Evolutionary conservation across 2,113 vertebrate genomes (phyloP), one percentile per base, ranked within the genome.

Genomic region (Sterna hirundo): DNA sequence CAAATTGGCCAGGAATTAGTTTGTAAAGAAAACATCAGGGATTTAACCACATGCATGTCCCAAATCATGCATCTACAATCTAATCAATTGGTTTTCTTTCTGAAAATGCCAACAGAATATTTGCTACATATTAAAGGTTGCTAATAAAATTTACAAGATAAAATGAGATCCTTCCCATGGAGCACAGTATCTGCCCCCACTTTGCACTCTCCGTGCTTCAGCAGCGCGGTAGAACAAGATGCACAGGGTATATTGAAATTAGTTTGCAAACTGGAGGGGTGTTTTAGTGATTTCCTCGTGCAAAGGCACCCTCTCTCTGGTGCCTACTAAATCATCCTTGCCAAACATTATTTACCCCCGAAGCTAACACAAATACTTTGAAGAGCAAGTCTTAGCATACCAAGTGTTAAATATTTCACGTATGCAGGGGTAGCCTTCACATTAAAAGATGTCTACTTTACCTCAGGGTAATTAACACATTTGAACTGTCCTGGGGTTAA

Each of bases 401-500:
- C 91, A 97, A 96, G 96, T 84, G 95, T 96, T 96, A 96, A 96
- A 94, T 92, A 93, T 95, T 96, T 93, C 94, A 86, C 90, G 68
- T 78, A 91, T 46, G 52, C 71, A 81, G 80, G 78, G 91, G 78
- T 91, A 97, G 95, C 92, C 94, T 96, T 92, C 93, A 93, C 92
- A 60, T 93, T 93, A 96, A 92, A 96, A 94, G 93, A 92, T 54
- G 51, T 83, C 82, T 96, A 19, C 55, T 93, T 96, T 83, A 83
- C 92, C 88, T 74, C 4, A 0, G 40, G 52, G 58, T 94, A 91
- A 93, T 96, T 93, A 96, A 94, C 78, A 61, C 86, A 80, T 83
- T 79, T 68, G 68, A 96, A 94, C 85, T 94, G 76, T 96, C 77
- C 95, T 64, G 81, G 86, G 89, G 83, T 84, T 77, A 90, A 80